Conservation (phyloP, 2,113 vertebrate genomes). For the Dermatemys mawii region DNA sequence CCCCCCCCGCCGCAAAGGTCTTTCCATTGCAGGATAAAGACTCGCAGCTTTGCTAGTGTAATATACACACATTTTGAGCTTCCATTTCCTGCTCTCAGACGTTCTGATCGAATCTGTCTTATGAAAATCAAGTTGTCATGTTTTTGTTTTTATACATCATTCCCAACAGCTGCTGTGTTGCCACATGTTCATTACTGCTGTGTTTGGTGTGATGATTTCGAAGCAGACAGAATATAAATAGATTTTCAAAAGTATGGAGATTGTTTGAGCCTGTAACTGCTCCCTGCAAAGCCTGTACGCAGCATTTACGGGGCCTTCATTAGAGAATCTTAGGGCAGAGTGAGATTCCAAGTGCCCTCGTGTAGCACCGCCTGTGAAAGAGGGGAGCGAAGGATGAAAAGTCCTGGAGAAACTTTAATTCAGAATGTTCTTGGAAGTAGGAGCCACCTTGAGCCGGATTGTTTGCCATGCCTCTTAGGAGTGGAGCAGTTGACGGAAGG, state of each 20-base stretch:
- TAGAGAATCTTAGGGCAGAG: not conserved
- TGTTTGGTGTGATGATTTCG: not conserved
- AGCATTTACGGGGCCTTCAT: not conserved
- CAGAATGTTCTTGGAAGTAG: not conserved
- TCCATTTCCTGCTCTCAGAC: not conserved
- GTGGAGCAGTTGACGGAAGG: not conserved
- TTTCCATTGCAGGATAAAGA: not conserved
- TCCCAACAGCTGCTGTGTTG: conserved; percentile 1
- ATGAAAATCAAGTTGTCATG: conserved; percentile 9
- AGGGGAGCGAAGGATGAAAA: not conserved
- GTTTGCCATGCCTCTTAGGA: not conserved
- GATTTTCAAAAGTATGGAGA: conserved; percentile 8
- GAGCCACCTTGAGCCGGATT: not conserved
- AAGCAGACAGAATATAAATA: conserved; percentile 21
- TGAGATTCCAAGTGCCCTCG: not conserved
- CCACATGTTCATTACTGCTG: conserved; percentile 28
- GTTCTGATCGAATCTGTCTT: not conserved
- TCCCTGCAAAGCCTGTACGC: not conserved
- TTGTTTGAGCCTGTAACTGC: not conserved
- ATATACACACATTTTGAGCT: not conserved
- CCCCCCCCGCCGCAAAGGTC: not conserved
- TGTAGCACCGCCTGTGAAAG: not conserved
- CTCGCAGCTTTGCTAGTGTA: not conserved
- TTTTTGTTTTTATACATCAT: not conserved
- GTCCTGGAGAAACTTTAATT: not conserved